A percentile compares a stretch with the other conserved stretches of the same genome.
phyloP scores from a whole-genome alignment of 1,140 invertebrate genomes.

The Psix sp. region DNA sequence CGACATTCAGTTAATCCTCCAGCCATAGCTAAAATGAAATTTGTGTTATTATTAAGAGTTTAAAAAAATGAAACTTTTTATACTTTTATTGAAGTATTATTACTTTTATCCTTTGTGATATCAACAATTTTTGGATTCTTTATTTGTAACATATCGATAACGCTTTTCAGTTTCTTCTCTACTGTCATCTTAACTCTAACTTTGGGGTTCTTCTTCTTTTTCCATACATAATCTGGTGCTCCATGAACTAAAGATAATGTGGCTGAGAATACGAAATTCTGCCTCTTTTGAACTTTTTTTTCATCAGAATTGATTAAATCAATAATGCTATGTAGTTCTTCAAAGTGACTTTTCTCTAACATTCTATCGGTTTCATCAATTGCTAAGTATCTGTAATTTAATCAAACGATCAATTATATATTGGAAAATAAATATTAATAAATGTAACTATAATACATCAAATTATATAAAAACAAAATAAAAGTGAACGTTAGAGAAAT shows the following conservation, averaged over 20 bases:
- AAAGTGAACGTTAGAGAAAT: too few relatives aligned
- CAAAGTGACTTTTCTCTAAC: slow-evolving; percentile 97
- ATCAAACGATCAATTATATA: slow-evolving; percentile 26
- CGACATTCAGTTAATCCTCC: slow-evolving; percentile 89
- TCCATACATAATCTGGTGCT: slow-evolving; percentile 84
- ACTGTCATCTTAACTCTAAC: slow-evolving; percentile 82
- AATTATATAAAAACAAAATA: too few relatives aligned
- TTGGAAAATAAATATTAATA: too few relatives aligned
- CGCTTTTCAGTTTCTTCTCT: slow-evolving; percentile 83
- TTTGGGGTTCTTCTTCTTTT: slow-evolving; percentile 75
- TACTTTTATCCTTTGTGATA: slow-evolving; percentile 86
- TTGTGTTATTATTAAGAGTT: not conserved
- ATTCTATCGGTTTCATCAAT: slow-evolving; percentile 99
- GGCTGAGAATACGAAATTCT: slow-evolving; percentile 98
- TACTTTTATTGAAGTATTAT: slow-evolving; percentile 2
- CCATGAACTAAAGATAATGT: slow-evolving; percentile 95
- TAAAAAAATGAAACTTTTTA: too few relatives aligned
- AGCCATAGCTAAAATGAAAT: slow-evolving; percentile 82
- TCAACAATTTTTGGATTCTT: slow-evolving; percentile 95
- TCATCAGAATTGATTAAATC: slow-evolving; percentile 87
- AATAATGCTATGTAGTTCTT: slow-evolving; percentile 91
- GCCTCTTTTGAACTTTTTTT: slow-evolving; percentile 80
- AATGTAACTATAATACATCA: too few relatives aligned
- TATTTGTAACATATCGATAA: slow-evolving; percentile 87
- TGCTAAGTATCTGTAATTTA: slow-evolving; percentile 84